Evolutionary conservation across 1,140 invertebrate species (phyloP), one percentile per base, ranked within the genome.

Genomic region (Drosophila mayri): DNA sequence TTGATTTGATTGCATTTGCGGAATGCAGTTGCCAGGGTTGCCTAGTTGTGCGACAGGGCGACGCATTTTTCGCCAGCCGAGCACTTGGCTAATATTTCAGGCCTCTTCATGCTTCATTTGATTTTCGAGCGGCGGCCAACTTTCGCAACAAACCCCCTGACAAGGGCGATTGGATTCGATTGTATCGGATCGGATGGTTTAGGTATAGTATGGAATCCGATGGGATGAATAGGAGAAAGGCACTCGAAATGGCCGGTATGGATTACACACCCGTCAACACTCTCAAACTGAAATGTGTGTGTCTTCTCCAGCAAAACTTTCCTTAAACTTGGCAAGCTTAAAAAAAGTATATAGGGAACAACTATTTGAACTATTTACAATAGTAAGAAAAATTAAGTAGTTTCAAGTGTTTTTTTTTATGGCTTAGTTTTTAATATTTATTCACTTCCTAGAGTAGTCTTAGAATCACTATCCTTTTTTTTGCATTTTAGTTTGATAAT

Each of bases 1-100:
- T 84, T 84, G 81, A 85, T 85, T 84, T 85, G 81, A 85, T 84
- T 85, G 81, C 72, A 81, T 77, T 76, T 81, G 73, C 60, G 81
- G 81, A 84, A 84, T 84, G 81, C 81, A 85, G 68, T 50, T 47
- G 81, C 47, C 72, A 73, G 77, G 59, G 77, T 77, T 77, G 66
- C 81, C 81, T 81, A 84, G 77, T 73, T 85, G 77, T 77, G 62
- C 81, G 72, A 43, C 81, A 84, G 81, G 81, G 81, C 81, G 73
- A 73, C 72, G 77, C 72, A 85, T 73, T 72, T 76, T 79, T 79
- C 68, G 43, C 52, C 18, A 57, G 50, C 52, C 41, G 16, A 40
- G 32, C 68, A 80, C 63, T 76, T 71, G 80, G 59, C 54, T 84
- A 68, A 73, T 85, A 81, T 84, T 85, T 84, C 81, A 85, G 57